Evolutionary conservation across 2,888 invertebrate genomes (phyloP).

Genomic region (Caenorhabditis sp.): DNA sequence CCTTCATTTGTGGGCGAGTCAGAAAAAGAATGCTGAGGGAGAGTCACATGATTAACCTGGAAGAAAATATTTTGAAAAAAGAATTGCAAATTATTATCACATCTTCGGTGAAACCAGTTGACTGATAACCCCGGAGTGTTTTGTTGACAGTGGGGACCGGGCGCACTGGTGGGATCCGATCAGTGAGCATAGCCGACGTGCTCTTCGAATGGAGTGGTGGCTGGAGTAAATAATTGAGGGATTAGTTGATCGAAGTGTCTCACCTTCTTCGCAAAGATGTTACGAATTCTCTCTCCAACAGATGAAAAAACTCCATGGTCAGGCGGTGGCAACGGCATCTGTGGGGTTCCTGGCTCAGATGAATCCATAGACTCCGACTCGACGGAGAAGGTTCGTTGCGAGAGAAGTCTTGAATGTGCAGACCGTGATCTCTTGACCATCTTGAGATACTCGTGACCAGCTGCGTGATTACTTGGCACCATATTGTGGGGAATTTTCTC

Average conservation of each 20-base stretch:
- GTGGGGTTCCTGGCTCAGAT: constrained; percentile 38
- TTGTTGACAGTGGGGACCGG: constrained; percentile 24
- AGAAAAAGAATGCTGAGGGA: constrained; percentile 49
- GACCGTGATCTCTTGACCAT: constrained; percentile 62
- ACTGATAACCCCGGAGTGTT: constrained; percentile 1
- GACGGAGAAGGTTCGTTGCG: constrained; percentile 47
- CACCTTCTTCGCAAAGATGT: constrained; percentile 49
- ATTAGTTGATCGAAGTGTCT: too few relatives aligned
- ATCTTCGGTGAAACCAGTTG: neutral
- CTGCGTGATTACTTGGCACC: neutral
- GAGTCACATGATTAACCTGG: constrained; percentile 43
- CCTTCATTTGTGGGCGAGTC: constrained; percentile 4
- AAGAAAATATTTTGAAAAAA: constrained; percentile 11
- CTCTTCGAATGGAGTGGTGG: constrained; percentile 38
- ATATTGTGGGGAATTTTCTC: constrained; percentile 58
- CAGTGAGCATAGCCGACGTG: constrained; percentile 1
- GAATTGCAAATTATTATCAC: too few relatives aligned
- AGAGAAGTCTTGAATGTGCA: constrained; percentile 52
- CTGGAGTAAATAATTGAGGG: neutral
- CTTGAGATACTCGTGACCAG: constrained; percentile 50
- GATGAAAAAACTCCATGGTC: constrained; percentile 61
- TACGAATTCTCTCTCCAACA: constrained; percentile 57
- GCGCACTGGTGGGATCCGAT: constrained; percentile 11
- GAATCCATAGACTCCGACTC: constrained; percentile 42
- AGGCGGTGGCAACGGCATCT: constrained; percentile 29